phyloP scores from a whole-genome alignment of 2,797 vertebrate genomes.

The Uromys caudimaculatus region DNA sequence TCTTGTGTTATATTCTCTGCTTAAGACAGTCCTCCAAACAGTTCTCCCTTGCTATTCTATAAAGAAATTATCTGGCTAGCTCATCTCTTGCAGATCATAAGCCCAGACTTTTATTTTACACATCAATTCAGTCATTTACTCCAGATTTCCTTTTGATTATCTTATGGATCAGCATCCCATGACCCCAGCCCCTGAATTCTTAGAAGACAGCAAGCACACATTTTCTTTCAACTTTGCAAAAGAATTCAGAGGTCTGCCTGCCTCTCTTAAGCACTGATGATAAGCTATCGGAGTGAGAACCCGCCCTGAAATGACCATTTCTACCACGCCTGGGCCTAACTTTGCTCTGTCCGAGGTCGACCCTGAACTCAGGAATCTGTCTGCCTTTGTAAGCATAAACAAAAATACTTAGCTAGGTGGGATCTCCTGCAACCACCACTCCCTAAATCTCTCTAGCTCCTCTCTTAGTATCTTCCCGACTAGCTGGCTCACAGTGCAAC shows the following conservation, averaged over 20 bases:
- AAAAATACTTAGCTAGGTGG: neutral
- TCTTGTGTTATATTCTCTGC: neutral
- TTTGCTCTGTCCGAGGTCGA: neutral
- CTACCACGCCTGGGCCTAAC: neutral
- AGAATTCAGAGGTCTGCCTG: neutral
- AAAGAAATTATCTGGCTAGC: too few relatives aligned
- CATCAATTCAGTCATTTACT: neutral
- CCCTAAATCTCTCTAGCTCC: neutral
- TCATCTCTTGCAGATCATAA: neutral
- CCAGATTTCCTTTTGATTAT: neutral
- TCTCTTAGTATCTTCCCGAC: too few relatives aligned
- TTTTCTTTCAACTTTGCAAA: neutral
- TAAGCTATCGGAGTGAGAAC: neutral
- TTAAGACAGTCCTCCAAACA: neutral
- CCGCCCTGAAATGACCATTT: neutral
- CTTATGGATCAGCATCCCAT: neutral
- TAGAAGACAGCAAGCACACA: neutral
- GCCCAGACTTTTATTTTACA: neutral
- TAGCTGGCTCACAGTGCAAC: neutral
- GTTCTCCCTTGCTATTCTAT: neutral
- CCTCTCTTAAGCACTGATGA: neutral
- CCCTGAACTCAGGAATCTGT: neutral
- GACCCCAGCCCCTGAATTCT: neutral
- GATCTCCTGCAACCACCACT: neutral
- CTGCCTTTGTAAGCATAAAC: neutral